phyloP scores from a whole-genome alignment of 2,888 invertebrate genomes.

The Sipha maydis region DNA sequence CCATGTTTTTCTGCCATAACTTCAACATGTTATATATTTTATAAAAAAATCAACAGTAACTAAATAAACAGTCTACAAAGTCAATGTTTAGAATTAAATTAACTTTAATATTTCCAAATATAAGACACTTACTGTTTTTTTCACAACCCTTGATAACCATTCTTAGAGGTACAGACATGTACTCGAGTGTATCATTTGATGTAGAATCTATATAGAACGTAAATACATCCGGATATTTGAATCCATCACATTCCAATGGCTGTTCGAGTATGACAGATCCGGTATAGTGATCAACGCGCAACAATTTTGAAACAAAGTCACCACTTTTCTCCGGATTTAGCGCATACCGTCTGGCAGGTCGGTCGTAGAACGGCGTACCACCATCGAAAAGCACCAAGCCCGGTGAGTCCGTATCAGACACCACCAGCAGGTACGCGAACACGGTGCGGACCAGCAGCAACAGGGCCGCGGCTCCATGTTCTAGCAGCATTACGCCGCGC shows the following conservation, averaged over 20 bases:
- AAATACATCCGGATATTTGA: constrained; percentile 85
- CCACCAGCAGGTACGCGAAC: constrained; percentile 60
- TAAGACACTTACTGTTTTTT: constrained; percentile 63
- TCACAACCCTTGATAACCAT: constrained; percentile 66
- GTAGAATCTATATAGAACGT: constrained; percentile 88
- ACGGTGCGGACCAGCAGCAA: constrained; percentile 8
- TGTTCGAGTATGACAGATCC: constrained; percentile 81
- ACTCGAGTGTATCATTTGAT: constrained; percentile 71
- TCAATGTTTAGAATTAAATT: too few species aligned
- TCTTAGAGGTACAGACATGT: constrained; percentile 66
- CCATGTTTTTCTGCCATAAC: too few species aligned
- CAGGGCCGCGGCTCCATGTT: constrained; percentile 8
- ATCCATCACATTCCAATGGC: constrained; percentile 80
- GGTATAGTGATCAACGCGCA: constrained; percentile 78
- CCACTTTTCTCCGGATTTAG: constrained; percentile 85
- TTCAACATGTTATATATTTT: too few species aligned
- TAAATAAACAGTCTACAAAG: too few species aligned
- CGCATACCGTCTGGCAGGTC: constrained; percentile 73
- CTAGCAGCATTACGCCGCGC: constrained; percentile 14
- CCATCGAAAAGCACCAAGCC: constrained; percentile 65
- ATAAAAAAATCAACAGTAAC: too few species aligned
- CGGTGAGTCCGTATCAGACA: constrained; percentile 64
- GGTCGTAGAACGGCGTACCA: constrained; percentile 62
- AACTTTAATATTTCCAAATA: too few species aligned
- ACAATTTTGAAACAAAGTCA: constrained; percentile 81